Evolutionary conservation across 2,113 vertebrate genomes (phyloP).

Genomic region (Callopanchax toddi): DNA sequence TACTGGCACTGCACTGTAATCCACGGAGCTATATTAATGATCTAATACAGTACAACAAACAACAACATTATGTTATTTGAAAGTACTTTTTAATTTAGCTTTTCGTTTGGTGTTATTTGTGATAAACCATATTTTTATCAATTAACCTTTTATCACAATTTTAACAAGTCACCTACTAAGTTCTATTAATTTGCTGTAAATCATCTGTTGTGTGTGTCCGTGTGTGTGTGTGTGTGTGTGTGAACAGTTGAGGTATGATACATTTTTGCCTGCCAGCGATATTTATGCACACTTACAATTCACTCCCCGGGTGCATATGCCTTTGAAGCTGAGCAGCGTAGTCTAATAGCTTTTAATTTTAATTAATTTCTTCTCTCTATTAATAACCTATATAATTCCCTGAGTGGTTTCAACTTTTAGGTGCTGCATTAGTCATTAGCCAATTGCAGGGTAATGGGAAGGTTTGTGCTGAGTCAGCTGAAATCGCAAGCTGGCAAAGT

Average conservation of each 20-base stretch:
- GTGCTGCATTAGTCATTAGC: conserved; percentile 65
- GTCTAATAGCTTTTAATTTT: conserved; percentile 67
- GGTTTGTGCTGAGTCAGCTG: conserved; percentile 53
- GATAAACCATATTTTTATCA: background rate
- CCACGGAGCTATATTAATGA: background rate
- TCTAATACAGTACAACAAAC: background rate
- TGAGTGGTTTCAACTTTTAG: conserved; percentile 64
- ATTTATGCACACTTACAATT: conserved; percentile 42
- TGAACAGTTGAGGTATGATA: conserved; percentile 15
- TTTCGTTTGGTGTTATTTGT: background rate
- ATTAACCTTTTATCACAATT: background rate
- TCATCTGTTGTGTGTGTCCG: background rate
- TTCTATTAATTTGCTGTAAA: too few relatives aligned
- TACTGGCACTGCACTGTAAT: conserved; percentile 10
- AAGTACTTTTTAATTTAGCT: background rate
- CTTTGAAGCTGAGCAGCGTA: conserved; percentile 59
- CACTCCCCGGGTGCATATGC: conserved; percentile 33
- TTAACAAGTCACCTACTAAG: background rate
- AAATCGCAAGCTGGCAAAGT: conserved; percentile 47
- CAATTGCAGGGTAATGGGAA: conserved; percentile 49
- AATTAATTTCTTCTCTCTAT: conserved; percentile 67
- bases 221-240: conserved; percentile 1
- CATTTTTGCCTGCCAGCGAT: conserved; percentile 41
- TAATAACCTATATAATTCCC: conserved; percentile 71
- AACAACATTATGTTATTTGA: conserved; percentile 2